Evolutionary conservation across 2,888 invertebrate species (phyloP).

Genomic region (Thereva nobilitata): DNA sequence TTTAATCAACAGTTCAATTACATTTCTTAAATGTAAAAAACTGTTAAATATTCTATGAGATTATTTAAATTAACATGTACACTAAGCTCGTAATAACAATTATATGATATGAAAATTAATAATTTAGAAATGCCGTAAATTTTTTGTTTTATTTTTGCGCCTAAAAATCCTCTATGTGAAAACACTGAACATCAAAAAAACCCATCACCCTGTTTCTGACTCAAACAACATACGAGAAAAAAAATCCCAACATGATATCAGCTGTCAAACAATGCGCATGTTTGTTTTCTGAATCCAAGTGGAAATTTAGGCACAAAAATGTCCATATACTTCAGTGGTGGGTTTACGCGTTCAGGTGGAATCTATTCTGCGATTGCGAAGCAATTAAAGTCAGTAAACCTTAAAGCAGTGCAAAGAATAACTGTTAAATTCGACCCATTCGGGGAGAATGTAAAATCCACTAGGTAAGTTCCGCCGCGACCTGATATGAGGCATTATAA

Average conservation of each 20-base stretch:
- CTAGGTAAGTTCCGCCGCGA: slow-evolving; percentile 56
- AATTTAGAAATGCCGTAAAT: no score
- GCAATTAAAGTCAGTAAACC: slow-evolving; percentile 71
- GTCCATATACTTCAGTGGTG: slow-evolving; percentile 76
- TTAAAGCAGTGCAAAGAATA: slow-evolving; percentile 78
- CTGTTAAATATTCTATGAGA: no score
- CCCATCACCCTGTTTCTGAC: not conserved
- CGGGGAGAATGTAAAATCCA: slow-evolving; percentile 67
- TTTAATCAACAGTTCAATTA: no score
- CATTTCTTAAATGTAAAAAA: no score
- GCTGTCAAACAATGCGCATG: slow-evolving; percentile 12
- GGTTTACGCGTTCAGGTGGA: slow-evolving; percentile 68
- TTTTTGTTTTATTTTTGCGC: no score
- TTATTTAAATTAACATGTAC: no score
- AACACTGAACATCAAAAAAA: no score
- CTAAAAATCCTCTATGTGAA: no score
- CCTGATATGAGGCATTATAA: not conserved
- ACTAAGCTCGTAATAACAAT: no score
- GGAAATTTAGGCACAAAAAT: slow-evolving; percentile 58
- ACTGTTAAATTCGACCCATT: slow-evolving; percentile 85
- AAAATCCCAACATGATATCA: slow-evolving; percentile 11
- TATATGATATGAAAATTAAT: no score
- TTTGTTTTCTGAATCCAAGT: not conserved
- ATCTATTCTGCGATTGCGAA: slow-evolving; percentile 73
- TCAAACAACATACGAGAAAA: slow-evolving; percentile 3